Conservation (phyloP, 2,797 vertebrate species). For the Avahi laniger region DNA sequence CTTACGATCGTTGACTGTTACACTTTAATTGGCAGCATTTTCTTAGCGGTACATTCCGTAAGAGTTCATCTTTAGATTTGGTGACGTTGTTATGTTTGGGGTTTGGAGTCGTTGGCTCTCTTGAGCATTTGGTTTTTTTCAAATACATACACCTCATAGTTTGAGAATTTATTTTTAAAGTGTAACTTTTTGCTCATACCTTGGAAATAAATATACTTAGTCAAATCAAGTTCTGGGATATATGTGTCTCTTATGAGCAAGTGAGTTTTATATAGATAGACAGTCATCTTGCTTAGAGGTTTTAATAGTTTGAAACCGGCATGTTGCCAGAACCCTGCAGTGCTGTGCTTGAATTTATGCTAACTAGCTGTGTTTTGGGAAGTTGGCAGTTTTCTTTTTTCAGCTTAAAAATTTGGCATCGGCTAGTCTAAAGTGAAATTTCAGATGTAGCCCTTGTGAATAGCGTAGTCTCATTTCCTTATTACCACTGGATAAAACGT, state of each 20-base stretch:
- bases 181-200: background rate
- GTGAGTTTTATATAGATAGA: background rate
- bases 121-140: background rate
- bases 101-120: background rate
- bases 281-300: background rate
- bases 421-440: constrained; percentile 49
- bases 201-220: background rate
- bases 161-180: background rate
- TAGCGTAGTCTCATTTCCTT: constrained; percentile 23
- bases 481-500: background rate
- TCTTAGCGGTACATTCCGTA: background rate
- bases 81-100: background rate
- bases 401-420: constrained; percentile 58
- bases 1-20: background rate
- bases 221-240: constrained; percentile 5
- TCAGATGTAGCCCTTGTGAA: constrained; percentile 34
- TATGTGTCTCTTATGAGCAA: background rate
- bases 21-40: background rate
- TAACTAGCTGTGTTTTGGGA: background rate
- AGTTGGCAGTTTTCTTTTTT: constrained; percentile 37
- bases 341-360: background rate
- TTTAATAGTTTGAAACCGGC: constrained; percentile 2
- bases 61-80: background rate
- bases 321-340: background rate
- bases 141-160: background rate